Conservation (phyloP, 2,888 invertebrate genomes). For the Tetheella fluctuosa region DNA sequence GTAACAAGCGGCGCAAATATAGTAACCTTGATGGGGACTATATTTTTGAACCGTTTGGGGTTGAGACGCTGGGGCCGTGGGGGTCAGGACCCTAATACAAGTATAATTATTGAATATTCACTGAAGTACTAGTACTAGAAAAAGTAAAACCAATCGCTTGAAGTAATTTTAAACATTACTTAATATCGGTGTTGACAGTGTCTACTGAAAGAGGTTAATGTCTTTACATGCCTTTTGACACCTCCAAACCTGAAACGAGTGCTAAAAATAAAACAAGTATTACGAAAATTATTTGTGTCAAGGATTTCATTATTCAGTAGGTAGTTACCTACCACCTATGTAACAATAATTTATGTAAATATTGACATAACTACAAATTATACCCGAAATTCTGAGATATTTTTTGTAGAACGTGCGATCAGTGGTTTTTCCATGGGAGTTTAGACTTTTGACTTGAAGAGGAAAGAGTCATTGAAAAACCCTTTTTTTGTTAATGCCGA, state of each 20-base stretch:
- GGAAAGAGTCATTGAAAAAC: not conserved
- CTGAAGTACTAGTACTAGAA: no score
- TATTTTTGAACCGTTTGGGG: no score
- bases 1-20: no score
- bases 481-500: not conserved
- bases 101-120: no score
- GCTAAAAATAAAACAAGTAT: constrained; percentile 37
- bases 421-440: not conserved
- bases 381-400: not conserved
- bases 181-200: not conserved
- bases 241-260: constrained; percentile 23
- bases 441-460: not conserved
- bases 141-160: no score
- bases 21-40: no score
- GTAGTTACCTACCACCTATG: not conserved
- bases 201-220: constrained; percentile 15
- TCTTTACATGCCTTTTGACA: constrained; percentile 26
- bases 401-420: no score
- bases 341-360: constrained; percentile 8
- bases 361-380: not conserved
- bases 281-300: constrained; percentile 37
- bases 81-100: no score
- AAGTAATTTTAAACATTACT: not conserved
- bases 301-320: constrained; percentile 25
- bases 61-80: no score